Percentiles rank a stretch among this genome's conserved stretches.
Conservation (phyloP, 1,140 invertebrate species). For the Parasteatoda tepidariorum region DNA sequence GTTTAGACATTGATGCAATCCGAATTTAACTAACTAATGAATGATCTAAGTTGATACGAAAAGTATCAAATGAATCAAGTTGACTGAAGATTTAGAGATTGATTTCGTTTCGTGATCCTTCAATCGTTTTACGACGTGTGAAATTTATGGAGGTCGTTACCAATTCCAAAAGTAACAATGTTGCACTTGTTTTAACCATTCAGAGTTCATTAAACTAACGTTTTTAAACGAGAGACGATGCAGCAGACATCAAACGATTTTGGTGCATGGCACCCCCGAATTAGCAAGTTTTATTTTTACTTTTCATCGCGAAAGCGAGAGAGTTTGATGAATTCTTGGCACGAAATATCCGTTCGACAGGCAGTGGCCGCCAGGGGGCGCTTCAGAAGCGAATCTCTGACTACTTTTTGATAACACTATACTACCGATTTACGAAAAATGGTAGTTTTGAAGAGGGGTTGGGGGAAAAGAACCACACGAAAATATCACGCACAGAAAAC, state of each 20-base stretch:
- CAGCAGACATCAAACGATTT: background rate
- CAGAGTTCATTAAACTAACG: background rate
- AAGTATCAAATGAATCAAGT: too few relatives aligned
- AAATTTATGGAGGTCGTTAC: background rate
- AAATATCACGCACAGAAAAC: background rate
- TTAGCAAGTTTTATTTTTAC: conserved; percentile 39
- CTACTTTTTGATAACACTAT: conserved; percentile 44
- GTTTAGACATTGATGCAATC: too few relatives aligned
- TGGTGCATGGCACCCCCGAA: background rate
- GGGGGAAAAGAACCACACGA: background rate
- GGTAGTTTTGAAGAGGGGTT: background rate
- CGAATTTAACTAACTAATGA: too few relatives aligned
- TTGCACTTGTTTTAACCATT: background rate
- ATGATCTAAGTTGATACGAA: too few relatives aligned
- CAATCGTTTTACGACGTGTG: background rate
- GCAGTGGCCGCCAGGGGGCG: conserved; percentile 12
- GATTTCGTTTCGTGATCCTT: too few relatives aligned
- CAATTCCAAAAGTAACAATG: background rate
- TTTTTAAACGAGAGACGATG: background rate
- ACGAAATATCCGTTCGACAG: conserved; percentile 18
- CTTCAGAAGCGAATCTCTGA: conserved; percentile 20
- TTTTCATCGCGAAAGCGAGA: conserved; percentile 21
- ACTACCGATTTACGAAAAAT: conserved; percentile 21
- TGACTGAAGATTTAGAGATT: too few relatives aligned
- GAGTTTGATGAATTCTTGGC: conserved; percentile 50